These are phyloP conservation scores for Tachystola acroxantha DNA, from an alignment of 2,888 invertebrate genomes.

Conservation along the genomic window DNA sequence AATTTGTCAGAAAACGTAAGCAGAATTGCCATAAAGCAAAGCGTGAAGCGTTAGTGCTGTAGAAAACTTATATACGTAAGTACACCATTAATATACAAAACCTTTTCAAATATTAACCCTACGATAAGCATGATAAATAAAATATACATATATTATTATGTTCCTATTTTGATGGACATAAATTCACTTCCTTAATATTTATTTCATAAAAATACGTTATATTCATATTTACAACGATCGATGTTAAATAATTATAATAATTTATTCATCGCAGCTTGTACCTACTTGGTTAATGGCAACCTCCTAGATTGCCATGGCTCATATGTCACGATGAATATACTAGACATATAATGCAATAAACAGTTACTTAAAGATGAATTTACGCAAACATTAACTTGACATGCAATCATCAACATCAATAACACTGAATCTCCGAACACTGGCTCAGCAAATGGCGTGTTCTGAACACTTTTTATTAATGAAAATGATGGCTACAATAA, in stretches of 20 bases:
- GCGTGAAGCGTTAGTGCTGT: constrained; percentile 52
- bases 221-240: constrained; percentile 57
- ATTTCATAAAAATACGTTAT: constrained; percentile 42
- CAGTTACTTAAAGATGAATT: constrained; percentile 32
- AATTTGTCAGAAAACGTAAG: constrained; percentile 23
- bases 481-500: not conserved
- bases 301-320: too few species aligned
- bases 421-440: constrained; percentile 28
- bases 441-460: constrained; percentile 27
- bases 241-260: constrained; percentile 29
- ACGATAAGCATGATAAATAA: constrained; percentile 50
- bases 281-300: too few species aligned
- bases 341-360: constrained; percentile 25
- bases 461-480: constrained; percentile 22
- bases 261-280: constrained; percentile 28
- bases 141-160: constrained; percentile 36
- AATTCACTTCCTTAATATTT: constrained; percentile 41
- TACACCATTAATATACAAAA: constrained; percentile 55
- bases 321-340: constrained; percentile 27
- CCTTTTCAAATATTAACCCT: constrained; percentile 39
- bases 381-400: constrained; percentile 47
- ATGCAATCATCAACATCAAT: constrained; percentile 51
- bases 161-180: constrained; percentile 52
- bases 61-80: constrained; percentile 46
- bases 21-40: constrained; percentile 46